phyloP scores from a whole-genome alignment of 2,888 invertebrate species.

The Caenorhabditis panamensis region DNA sequence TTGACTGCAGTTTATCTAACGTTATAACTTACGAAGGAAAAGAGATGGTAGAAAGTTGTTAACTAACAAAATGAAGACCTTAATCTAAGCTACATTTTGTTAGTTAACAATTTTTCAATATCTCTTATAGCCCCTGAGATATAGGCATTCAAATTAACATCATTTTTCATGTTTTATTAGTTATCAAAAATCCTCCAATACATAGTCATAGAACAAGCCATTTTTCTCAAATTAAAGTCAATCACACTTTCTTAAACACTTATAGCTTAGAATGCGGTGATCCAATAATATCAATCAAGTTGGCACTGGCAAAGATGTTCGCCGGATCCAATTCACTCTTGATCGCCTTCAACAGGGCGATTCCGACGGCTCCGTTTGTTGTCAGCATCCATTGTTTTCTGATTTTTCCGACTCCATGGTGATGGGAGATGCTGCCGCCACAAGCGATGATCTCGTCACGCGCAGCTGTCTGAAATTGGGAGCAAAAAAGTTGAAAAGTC shows the following conservation, averaged over 20 bases:
- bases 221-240: not conserved
- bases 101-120: no score
- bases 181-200: no score
- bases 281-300: conserved; percentile 84
- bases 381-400: conserved; percentile 90
- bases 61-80: no score
- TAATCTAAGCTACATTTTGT: no score
- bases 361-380: conserved; percentile 90
- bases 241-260: not conserved
- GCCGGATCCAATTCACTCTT: conserved; percentile 93
- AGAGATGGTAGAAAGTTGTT: no score
- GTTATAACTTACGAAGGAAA: no score
- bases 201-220: no score
- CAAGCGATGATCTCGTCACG: conserved; percentile 92
- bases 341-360: conserved; percentile 88
- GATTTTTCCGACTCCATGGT: conserved; percentile 90
- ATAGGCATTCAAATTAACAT: no score
- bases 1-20: no score
- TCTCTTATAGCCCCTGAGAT: no score
- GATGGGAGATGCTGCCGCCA: conserved; percentile 95
- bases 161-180: no score
- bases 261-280: conserved; percentile 66
- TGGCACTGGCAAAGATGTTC: conserved; percentile 93
- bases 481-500: no score
- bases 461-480: conserved; percentile 85